Base-by-base conservation (phyloP, 2,888 invertebrate genomes). In the Melanotus villosus region DNA sequence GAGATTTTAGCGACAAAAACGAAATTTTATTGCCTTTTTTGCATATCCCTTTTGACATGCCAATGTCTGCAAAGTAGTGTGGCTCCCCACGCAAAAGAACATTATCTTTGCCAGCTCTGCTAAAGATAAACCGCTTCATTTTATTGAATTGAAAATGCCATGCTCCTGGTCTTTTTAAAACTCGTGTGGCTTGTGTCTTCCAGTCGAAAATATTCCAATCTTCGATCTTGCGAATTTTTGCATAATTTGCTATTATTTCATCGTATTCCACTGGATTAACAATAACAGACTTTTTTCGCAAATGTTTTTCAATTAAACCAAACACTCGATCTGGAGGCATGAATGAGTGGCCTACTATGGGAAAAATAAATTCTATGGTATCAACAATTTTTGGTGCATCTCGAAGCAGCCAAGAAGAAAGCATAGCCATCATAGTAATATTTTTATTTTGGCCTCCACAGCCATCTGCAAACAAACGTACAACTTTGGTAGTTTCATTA, bases 131-230 rank as follows among this genome's bases (percentile, higher is more conserved):
- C 14, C 54, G 6, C 32, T 54, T 54, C 9, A 34, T 10, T 12
- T 14, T 23, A 54, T 54, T 54, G 34, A 54, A 54, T 32, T 54
- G 30, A 54, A 54, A 54, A 54, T 54, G 32, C 54, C 54, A 54
- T 14, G 12, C 10, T 14, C 30, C 54, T 16, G 54, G 54, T 12
- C 1, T 12, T 30, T 54, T 54, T 30, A 32, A 23, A 30, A 32
- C 32, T 7, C n/a, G 19, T 43, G 16, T 19, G 7, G 18, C 10
- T 19, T 18, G 19, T 6, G 19, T 19, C 36, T 34, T 56, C 38
- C 56, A 56, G 34, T 56, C 18, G n/a, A 34, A 36, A 19, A 14
- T 78, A 76, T 74, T 78, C 79, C 0, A 78, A 78, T 66, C 56
- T 78, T 56, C 58, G 43, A 5, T n/a, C 16, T 14, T 1, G n/a